A percentile compares a stretch with the other conserved stretches of the same genome.
Evolutionary conservation across 2,113 vertebrate genomes (phyloP).

Genomic region (Hucho hucho): DNA sequence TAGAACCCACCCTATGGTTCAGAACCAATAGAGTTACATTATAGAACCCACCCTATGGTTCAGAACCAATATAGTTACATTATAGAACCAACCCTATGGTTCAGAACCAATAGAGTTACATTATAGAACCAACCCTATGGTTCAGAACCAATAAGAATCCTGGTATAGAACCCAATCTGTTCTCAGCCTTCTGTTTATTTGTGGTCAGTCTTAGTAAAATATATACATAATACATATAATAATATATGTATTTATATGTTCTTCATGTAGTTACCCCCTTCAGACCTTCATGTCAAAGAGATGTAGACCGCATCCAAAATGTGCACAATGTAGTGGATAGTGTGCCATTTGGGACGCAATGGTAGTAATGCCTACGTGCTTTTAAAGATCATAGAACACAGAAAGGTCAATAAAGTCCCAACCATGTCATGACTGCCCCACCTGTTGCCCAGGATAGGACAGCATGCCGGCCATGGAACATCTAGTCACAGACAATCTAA

Average conservation of each 20-base stretch:
- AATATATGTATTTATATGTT: constrained; percentile 25
- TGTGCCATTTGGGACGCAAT: no score
- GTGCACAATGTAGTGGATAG: no score
- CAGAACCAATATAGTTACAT: no score
- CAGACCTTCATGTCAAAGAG: constrained; percentile 9
- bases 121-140: constrained; percentile 29
- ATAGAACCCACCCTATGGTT: constrained; percentile 2
- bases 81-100: constrained; percentile 11
- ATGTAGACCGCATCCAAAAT: not conserved
- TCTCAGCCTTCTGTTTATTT: constrained; percentile 15
- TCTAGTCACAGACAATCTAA: constrained; percentile 18
- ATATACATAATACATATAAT: constrained; percentile 45
- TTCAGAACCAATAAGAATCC: not conserved
- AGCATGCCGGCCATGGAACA: not conserved
- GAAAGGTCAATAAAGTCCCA: not conserved
- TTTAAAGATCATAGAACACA: constrained; percentile 2
- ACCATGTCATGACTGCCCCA: not conserved
- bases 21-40: not conserved
- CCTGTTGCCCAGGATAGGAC: no score
- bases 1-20: constrained; percentile 1
- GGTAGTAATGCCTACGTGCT: no score
- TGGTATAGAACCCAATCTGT: constrained; percentile 4
- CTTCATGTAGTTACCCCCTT: constrained; percentile 16
- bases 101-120: constrained; percentile 15
- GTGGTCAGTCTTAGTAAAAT: constrained; percentile 61